Evolutionary conservation across 2,797 vertebrate genomes (phyloP).

Genomic region (Liparis tanakae): DNA sequence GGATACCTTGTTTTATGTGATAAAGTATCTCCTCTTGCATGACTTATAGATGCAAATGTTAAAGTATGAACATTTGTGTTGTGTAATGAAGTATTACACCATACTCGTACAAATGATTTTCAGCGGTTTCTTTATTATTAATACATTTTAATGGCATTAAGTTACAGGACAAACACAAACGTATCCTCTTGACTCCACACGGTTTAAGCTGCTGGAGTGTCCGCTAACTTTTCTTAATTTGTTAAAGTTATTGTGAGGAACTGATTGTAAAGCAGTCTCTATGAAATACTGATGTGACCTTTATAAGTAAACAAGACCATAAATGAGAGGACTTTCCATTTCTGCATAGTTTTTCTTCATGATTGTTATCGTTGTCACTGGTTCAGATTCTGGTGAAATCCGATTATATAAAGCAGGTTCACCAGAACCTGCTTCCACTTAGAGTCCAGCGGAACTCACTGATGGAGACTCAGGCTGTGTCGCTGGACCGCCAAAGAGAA

Average conservation of each 20-base stretch:
- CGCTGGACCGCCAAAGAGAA: no score
- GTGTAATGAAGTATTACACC: not conserved
- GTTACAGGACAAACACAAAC: not conserved
- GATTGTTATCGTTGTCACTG: no score
- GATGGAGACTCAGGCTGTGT: no score
- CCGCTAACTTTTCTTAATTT: not conserved
- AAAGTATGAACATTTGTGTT: not conserved
- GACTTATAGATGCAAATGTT: not conserved
- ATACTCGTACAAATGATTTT: not conserved
- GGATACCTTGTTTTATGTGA: constrained; percentile 12
- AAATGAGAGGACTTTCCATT: no score
- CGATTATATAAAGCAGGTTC: no score
- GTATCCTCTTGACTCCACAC: not conserved
- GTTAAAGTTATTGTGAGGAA: not conserved
- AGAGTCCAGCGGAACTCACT: no score
- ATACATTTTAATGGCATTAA: not conserved
- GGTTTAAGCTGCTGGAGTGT: not conserved
- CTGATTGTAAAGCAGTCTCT: no score
- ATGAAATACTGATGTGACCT: no score
- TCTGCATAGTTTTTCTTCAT: no score
- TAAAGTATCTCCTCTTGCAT: not conserved
- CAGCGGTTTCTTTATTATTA: not conserved
- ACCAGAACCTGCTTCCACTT: no score
- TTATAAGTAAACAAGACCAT: no score
- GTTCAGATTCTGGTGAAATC: no score